Evolutionary conservation across 2,113 vertebrate species (phyloP), one percentile per base, ranked within the genome.

Genomic region (Cavia aperea): DNA sequence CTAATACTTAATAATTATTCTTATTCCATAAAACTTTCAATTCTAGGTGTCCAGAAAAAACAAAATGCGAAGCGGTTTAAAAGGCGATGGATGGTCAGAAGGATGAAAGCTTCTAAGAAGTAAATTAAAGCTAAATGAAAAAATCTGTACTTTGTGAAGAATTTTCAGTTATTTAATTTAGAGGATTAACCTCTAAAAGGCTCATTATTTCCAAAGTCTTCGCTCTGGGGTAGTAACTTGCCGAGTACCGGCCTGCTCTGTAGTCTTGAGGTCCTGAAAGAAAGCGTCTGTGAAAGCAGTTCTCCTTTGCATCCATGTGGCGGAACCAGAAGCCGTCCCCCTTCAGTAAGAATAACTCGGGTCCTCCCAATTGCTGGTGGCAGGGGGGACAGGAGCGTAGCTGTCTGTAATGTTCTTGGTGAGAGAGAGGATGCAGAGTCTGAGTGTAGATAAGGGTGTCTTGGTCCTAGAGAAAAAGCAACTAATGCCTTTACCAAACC

Each of bases 21-120:
- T 91, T 85, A 95, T 2, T 73, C 31, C 15, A 87, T n/a, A 58
- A 62, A 94, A 91, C 77, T 86, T 96, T 95, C 29, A 91, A 9
- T 92, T 93, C 5, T 78, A 99, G 99, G 98, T 23, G 86, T 94
- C 65, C 95, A 98, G 49, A 89, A 97, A 91, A 99, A 98, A 94
- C 95, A 97, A 89, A 98, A 97, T 97, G 98, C 99, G 43, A 95
- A 95, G 90, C 98, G 97, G 92, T 97, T 98, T 96, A 99, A 98
- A 93, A 98, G 97, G 92, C 97, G 86, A 0, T 99, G 98, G 98
- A 85, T 98, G 18, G 92, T 98, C 93, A 97, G 95, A 95, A 98
- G 97, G 87, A 95, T 98, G 93, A 78, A 96, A 81, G 88, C 78
- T 5, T 31, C 85, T 63, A 62, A 89, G 84, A 97, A 97, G 81